phyloP scores from a whole-genome alignment of 1,140 invertebrate species.

The Drosophila arizonae region DNA sequence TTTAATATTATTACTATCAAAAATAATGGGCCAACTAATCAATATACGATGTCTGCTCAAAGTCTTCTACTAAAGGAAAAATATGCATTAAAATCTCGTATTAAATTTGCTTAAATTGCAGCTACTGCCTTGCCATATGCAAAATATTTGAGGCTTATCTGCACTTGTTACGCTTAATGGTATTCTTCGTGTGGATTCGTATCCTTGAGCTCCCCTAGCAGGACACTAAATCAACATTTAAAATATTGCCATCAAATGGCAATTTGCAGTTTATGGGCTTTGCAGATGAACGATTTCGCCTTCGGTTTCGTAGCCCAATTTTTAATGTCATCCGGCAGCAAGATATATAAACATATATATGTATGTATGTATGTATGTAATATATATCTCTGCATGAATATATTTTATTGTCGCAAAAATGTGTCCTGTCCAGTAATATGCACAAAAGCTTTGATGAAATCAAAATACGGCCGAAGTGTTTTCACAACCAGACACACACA shows the following conservation, averaged over 20 bases:
- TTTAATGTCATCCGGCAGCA: constrained; percentile 45
- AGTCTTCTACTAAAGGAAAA: too few relatives aligned
- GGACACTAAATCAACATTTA: constrained; percentile 24
- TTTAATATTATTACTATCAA: too few relatives aligned
- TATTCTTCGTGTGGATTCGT: not conserved
- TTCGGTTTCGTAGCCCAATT: constrained; percentile 20
- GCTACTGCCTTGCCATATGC: too few relatives aligned
- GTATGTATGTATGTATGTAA: not conserved
- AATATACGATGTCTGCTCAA: too few relatives aligned
- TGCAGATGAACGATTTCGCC: constrained; percentile 8
- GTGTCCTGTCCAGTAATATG: constrained; percentile 67
- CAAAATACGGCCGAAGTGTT: constrained; percentile 75
- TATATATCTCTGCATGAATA: not conserved
- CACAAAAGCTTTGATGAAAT: constrained; percentile 75
- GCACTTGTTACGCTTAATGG: not conserved
- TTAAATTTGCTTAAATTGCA: too few relatives aligned
- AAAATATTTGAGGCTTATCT: not conserved
- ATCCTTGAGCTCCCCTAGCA: constrained; percentile 1
- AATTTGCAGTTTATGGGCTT: constrained; percentile 55
- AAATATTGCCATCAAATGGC: constrained; percentile 24
- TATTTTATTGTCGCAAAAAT: constrained; percentile 60
- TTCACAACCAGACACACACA: constrained; percentile 54
- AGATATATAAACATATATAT: constrained; percentile 7
- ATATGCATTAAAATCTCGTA: too few relatives aligned
- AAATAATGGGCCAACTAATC: too few relatives aligned